Evolutionary conservation across 30 jellyfish, hydroid and myxozoan species (phyloP), one percentile per base, ranked within the genome.

Genomic region (Turritopsis rubra): DNA sequence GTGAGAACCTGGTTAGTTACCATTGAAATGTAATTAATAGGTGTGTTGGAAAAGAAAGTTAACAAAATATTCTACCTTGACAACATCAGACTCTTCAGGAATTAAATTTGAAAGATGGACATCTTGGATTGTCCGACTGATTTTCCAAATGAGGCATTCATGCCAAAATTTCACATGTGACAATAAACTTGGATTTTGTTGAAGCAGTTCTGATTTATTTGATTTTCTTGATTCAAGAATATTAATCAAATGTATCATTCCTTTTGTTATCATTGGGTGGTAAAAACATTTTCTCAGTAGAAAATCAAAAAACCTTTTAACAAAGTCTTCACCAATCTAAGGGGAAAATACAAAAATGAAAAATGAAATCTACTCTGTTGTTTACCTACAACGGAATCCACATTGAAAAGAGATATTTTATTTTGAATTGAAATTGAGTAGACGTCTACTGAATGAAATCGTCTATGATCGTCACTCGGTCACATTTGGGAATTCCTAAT

Each of bases 251-350:
- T 23, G 28, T 9, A 68, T 0, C 8, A 68, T 68, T 68, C 77
- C 77, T n/a, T 68, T 22, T 8, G 19, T 8, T 0, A 68, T 22
- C 19, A 9, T 8, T 68, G 28, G 31, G 19, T 68, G 28, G 9
- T 23, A 27, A 68, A 68, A 68, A 68, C 77, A 68, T 68, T 68
- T 68, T 68, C 30, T 27, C 28, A 68, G 77, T 22, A 68, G 30
- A 68, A 68, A 68, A n/a, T 68, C 30, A n/a, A 68, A 68, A 68
- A 7, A n/a, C 16, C 31, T 68, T 68, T 68, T 27, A 23, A 68
- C 31, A 68, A 68, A 68, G 19, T 68, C 31, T 23, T 27, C 16
- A n/a, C 77, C 77, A 23, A 68, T 23, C 77, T 68, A 68, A 68
- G 28, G 19, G 77, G 17, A 68, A 7, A 19, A 7, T 8, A 68